phyloP scores from a whole-genome alignment of 2,113 vertebrate genomes.

The Cichladusa arquata region DNA sequence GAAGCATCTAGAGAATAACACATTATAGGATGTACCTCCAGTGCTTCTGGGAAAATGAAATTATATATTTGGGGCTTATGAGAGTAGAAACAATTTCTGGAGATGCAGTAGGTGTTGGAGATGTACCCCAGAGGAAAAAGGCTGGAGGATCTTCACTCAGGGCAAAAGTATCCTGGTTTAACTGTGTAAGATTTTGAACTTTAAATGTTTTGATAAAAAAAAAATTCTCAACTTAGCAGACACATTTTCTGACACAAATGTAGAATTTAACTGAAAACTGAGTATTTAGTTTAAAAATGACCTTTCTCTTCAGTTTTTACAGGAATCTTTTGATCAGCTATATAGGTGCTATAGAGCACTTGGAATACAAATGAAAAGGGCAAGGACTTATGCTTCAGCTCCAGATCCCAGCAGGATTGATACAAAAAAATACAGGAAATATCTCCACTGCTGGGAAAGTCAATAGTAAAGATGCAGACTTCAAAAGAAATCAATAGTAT shows the following conservation, averaged over 20 bases:
- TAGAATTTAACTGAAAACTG: not conserved
- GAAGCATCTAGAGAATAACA: not conserved
- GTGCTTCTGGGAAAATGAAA: not conserved
- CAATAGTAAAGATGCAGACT: conserved; percentile 38
- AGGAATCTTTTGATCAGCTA: not conserved
- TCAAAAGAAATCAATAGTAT: conserved; percentile 52
- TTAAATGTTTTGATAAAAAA: not conserved
- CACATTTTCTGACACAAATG: not conserved
- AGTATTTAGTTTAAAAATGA: not conserved
- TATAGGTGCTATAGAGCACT: not conserved
- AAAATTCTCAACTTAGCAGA: not conserved
- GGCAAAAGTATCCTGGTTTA: not conserved
- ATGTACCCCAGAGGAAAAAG: not conserved
- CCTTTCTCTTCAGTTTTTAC: not conserved
- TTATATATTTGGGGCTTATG: not conserved
- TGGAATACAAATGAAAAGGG: not conserved
- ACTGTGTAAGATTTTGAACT: not conserved
- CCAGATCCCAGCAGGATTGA: not conserved
- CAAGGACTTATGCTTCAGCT: not conserved
- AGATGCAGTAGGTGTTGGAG: not conserved
- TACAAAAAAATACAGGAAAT: conserved; percentile 22
- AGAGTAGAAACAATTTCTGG: not conserved
- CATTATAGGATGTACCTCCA: not conserved
- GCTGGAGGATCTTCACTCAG: not conserved
- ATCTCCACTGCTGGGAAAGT: conserved; percentile 32